Conservation (phyloP, 2,888 invertebrate species). For the Nudaria mundana region DNA sequence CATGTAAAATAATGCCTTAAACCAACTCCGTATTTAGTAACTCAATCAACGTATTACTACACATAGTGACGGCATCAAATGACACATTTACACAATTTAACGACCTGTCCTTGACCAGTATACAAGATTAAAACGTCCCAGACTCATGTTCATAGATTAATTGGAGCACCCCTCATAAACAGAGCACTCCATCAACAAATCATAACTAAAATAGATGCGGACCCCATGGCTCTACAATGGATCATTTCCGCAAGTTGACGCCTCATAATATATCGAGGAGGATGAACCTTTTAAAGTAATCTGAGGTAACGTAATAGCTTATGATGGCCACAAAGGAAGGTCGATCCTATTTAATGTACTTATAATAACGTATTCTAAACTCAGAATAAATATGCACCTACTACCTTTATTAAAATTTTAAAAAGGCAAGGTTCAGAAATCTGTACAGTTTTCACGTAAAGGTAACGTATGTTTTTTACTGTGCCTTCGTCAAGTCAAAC, state of each 20-base stretch:
- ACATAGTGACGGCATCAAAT: too few species aligned
- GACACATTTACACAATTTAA: too few species aligned
- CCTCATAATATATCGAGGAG: constrained; percentile 52
- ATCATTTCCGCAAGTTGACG: constrained; percentile 67
- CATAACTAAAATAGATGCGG: constrained; percentile 57
- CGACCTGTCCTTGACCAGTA: constrained; percentile 12
- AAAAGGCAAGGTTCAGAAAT: constrained; percentile 34
- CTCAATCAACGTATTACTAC: too few species aligned
- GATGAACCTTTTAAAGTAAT: constrained; percentile 49
- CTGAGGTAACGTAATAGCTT: constrained; percentile 27
- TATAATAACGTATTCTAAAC: too few species aligned
- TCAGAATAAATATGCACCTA: constrained; percentile 19
- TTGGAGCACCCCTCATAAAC: constrained; percentile 51
- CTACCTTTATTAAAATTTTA: constrained; percentile 12
- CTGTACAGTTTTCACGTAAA: constrained; percentile 39
- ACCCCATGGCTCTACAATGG: constrained; percentile 65
- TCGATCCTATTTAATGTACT: constrained; percentile 11
- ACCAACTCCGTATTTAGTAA: too few species aligned
- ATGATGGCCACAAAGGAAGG: constrained; percentile 20
- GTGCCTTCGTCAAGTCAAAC: constrained; percentile 67
- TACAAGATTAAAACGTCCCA: constrained; percentile 24
- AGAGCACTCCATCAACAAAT: constrained; percentile 60
- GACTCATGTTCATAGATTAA: constrained; percentile 30
- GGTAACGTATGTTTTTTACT: constrained; percentile 50
- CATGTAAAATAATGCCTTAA: too few species aligned